Conservation (phyloP, 2,113 vertebrate genomes). For the Sapajus apella region DNA sequence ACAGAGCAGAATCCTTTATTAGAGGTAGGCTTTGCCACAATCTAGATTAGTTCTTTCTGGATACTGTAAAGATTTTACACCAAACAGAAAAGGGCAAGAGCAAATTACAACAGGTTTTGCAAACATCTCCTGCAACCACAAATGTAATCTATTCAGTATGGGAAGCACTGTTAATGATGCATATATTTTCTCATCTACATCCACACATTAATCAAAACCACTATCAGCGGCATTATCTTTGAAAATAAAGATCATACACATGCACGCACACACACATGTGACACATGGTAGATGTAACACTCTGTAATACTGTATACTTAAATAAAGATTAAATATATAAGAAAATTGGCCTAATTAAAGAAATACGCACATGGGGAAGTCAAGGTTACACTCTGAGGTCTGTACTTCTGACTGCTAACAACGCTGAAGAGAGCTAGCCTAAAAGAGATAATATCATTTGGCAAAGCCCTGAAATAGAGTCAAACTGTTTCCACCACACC, state of each 20-base stretch:
- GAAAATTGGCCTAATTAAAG: not conserved
- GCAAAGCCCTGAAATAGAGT: not conserved
- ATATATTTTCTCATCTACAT: not conserved
- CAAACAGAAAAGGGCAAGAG: slow-evolving; percentile 32
- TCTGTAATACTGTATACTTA: not conserved
- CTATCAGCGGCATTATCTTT: not conserved
- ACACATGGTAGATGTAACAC: not conserved
- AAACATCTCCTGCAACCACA: not conserved
- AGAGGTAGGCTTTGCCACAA: not conserved
- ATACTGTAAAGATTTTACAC: not conserved
- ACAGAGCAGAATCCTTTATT: not conserved
- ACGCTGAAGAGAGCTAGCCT: not conserved
- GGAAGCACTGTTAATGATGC: not conserved
- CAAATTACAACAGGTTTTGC: not conserved
- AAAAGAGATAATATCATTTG: not conserved
- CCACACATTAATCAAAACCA: not conserved
- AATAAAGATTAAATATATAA: not conserved
- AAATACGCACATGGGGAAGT: not conserved
- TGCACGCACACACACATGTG: not conserved
- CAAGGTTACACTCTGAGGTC: not conserved
- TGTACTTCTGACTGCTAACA: not conserved
- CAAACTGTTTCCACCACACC: not conserved
- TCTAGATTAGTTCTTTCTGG: not conserved
- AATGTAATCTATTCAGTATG: not conserved
- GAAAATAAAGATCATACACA: not conserved